Evolutionary conservation across 2,797 vertebrate genomes (phyloP).

Genomic region (Emys orbicularis): DNA sequence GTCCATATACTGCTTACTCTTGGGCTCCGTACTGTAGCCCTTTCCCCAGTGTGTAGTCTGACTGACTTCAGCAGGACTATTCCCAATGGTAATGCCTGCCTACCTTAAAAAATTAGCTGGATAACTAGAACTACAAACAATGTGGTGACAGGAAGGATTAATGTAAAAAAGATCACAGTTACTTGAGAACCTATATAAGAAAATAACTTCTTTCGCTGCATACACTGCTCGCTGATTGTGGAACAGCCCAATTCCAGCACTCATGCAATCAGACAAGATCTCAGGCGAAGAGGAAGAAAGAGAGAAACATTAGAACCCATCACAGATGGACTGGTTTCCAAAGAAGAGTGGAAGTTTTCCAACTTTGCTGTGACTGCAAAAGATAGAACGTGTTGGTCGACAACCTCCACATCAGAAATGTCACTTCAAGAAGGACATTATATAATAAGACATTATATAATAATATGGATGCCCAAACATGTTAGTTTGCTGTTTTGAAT

Average conservation of each 20-base stretch:
- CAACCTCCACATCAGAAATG: background rate
- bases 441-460: too few relatives aligned
- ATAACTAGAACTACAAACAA: background rate
- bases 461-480: too few relatives aligned
- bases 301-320: background rate
- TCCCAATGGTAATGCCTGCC: background rate
- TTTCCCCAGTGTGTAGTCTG: background rate
- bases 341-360: background rate
- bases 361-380: background rate
- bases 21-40: background rate
- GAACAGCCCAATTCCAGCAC: background rate
- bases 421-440: background rate
- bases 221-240: fast-evolving
- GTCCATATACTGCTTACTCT: background rate
- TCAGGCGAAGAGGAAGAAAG: background rate
- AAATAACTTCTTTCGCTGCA: background rate
- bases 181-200: background rate
- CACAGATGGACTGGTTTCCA: background rate
- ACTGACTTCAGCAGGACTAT: background rate
- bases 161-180: background rate
- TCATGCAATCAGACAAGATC: background rate
- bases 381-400: background rate
- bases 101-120: background rate
- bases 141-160: background rate
- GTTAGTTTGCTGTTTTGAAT: too few relatives aligned